Percentiles rank a stretch among this genome's conserved stretches.
Evolutionary conservation across 1,140 invertebrate species (phyloP).

Genomic region (Pantala flavescens): DNA sequence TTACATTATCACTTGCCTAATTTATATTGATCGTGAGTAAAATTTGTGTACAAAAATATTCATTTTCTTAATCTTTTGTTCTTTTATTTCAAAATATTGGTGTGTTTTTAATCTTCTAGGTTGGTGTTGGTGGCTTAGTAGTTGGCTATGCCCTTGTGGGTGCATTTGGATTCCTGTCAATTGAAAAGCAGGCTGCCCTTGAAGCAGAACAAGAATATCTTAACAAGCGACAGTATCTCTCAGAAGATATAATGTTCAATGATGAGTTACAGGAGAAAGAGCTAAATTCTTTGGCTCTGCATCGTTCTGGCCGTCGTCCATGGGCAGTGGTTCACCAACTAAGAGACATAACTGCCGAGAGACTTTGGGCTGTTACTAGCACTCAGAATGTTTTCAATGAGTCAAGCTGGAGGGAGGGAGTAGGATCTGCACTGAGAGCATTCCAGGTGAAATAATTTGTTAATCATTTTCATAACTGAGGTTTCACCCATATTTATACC

Average conservation of each 20-base stretch:
- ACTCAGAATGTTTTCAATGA: conserved; percentile 65
- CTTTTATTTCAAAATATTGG: too few relatives aligned
- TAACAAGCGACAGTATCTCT: neutral
- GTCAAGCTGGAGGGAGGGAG: conserved; percentile 53
- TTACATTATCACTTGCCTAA: too few relatives aligned
- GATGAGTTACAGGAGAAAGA: neutral
- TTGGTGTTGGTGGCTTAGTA: conserved; percentile 88
- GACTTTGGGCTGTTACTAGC: conserved; percentile 63
- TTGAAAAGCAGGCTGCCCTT: conserved; percentile 55
- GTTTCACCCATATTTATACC: neutral
- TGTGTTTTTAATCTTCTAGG: neutral
- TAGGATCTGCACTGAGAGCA: conserved; percentile 50
- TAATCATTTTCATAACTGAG: neutral
- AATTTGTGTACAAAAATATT: too few relatives aligned
- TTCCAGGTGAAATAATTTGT: conserved; percentile 40
- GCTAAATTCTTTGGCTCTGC: neutral
- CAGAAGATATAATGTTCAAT: neutral
- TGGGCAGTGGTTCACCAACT: conserved; percentile 24
- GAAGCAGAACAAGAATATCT: neutral
- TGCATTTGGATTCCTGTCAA: conserved; percentile 78
- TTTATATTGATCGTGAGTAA: too few relatives aligned
- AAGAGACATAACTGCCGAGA: conserved; percentile 43
- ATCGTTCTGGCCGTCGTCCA: neutral
- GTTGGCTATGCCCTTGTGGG: conserved; percentile 92
- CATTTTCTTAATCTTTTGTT: too few relatives aligned